Percentiles rank a stretch among this genome's conserved stretches.
phyloP scores from a whole-genome alignment of 2,113 vertebrate genomes.

The Tachycineta bicolor region DNA sequence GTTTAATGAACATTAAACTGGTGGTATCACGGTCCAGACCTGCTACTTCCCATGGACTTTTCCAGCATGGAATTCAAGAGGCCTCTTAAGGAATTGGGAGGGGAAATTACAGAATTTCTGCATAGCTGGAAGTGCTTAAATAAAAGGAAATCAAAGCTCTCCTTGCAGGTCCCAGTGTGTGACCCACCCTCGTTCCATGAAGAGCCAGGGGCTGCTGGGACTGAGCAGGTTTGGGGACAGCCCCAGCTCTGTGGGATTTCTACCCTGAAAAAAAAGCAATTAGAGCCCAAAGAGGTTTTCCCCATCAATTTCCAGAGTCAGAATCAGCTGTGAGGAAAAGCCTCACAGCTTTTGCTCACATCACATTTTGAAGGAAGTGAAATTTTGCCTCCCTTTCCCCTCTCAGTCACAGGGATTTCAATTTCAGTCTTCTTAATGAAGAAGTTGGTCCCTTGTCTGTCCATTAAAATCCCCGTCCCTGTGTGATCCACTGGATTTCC shows the following conservation, averaged over 20 bases:
- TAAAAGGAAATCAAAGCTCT: not conserved
- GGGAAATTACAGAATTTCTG: not conserved
- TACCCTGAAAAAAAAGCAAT: not conserved
- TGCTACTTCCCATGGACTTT: not conserved
- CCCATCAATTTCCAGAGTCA: not conserved
- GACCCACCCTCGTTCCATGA: fast-evolving
- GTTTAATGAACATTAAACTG: conserved; percentile 8
- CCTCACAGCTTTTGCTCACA: not conserved
- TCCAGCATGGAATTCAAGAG: not conserved
- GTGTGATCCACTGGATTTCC: not conserved
- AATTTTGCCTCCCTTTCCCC: not conserved
- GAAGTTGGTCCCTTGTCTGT: not conserved
- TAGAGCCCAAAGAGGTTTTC: not conserved
- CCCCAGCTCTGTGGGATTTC: not conserved
- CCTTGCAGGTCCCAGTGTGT: fast-evolving
- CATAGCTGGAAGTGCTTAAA: not conserved
- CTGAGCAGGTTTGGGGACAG: not conserved
- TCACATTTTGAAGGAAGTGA: not conserved
- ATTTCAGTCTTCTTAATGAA: not conserved
- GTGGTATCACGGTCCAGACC: not conserved
- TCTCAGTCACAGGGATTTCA: not conserved
- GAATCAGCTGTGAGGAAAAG: not conserved
- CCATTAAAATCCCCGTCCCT: not conserved
- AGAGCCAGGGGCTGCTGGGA: not conserved
- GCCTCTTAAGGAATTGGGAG: not conserved